phyloP scores from a whole-genome alignment of 2,888 invertebrate genomes.

The Ophion ventricosus region DNA sequence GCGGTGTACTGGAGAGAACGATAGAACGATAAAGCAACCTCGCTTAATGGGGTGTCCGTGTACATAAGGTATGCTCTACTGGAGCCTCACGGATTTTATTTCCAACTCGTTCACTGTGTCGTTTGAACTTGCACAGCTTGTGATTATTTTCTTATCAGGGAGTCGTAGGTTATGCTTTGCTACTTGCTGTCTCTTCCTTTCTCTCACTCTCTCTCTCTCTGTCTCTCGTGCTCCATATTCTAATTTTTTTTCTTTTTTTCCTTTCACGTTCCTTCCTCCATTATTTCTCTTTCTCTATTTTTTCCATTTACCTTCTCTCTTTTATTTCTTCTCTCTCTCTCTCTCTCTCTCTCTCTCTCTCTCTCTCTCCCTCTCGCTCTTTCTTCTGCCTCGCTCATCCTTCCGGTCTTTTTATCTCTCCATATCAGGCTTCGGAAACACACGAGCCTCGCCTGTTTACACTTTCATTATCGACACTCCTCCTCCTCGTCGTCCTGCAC shows the following conservation, averaged over 20 bases:
- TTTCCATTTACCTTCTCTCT: no score
- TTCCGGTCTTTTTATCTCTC: neutral
- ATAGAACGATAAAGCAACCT: slow-evolving; percentile 40
- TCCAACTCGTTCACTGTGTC: slow-evolving; percentile 28
- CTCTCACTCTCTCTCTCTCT: neutral
- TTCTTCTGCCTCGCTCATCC: neutral
- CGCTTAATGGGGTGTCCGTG: slow-evolving; percentile 18
- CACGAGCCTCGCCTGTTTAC: slow-evolving; percentile 51
- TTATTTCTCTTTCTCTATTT: neutral
- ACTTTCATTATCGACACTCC: slow-evolving; percentile 53
- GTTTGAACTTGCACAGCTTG: slow-evolving; percentile 28
- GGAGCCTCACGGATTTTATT: slow-evolving; percentile 16
- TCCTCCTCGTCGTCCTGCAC: neutral
- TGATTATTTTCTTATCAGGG: slow-evolving; percentile 38
- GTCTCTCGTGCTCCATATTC: no score
- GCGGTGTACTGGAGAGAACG: slow-evolving; percentile 18
- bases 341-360: neutral
- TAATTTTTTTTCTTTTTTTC: no score
- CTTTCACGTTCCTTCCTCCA: no score
- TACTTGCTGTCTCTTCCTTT: neutral
- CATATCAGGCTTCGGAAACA: slow-evolving; percentile 47
- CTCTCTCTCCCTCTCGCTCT: neutral
- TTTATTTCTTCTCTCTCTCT: neutral
- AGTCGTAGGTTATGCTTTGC: slow-evolving; percentile 24
- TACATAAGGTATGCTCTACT: neutral